phyloP scores from a whole-genome alignment of 2,113 vertebrate species.

The Engystomops pustulosus region DNA sequence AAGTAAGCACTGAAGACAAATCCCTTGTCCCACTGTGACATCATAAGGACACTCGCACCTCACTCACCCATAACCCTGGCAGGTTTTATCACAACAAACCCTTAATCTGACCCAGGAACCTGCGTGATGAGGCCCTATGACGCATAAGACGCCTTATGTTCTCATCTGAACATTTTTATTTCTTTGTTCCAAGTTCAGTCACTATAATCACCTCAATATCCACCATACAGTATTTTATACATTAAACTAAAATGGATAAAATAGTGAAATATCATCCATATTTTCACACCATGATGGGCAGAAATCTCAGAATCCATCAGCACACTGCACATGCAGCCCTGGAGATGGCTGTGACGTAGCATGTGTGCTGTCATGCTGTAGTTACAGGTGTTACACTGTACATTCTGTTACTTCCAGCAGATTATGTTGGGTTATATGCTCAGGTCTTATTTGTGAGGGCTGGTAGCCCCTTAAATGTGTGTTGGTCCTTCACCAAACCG shows the following conservation, averaged over 20 bases:
- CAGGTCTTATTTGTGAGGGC: too few species aligned
- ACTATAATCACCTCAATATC: not conserved
- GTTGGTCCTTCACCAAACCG: too few species aligned
- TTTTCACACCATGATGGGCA: too few species aligned
- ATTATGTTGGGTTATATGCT: too few species aligned
- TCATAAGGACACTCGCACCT: conserved; percentile 12
- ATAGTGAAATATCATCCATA: not conserved
- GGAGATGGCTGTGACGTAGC: not conserved
- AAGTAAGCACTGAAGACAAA: not conserved
- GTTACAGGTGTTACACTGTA: not conserved
- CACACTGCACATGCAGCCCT: not conserved
- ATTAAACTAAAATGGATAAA: not conserved
- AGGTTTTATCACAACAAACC: conserved; percentile 20
- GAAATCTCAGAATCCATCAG: not conserved
- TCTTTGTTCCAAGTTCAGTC: not conserved
- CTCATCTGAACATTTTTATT: not conserved
- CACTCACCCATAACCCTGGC: conserved; percentile 21
- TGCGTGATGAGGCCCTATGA: not conserved
- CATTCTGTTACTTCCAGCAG: not conserved
- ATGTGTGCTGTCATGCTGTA: not conserved
- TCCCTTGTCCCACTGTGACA: not conserved
- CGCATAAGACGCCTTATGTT: not conserved
- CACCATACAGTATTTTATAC: not conserved
- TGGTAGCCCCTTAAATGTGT: too few species aligned
- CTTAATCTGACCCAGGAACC: not conserved